These are phyloP conservation scores for Drosophila borealis DNA, from an alignment of 2,888 invertebrate genomes.

Conservation along the genomic window DNA sequence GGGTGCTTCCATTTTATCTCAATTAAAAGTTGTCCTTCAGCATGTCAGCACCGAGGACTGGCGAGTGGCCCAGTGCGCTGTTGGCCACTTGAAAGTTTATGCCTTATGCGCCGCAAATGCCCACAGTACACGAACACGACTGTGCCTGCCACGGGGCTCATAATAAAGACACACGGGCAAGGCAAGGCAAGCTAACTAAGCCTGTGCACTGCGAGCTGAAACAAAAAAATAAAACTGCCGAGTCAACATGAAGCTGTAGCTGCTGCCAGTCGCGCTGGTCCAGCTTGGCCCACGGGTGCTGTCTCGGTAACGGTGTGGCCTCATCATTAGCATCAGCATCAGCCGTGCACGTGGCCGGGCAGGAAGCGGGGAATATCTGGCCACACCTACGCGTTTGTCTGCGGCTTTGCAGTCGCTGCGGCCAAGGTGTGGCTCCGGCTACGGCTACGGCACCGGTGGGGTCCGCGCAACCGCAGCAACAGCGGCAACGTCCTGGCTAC, in stretches of 20 bases:
- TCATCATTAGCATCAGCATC: slow-evolving; percentile 71
- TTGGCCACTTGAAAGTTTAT: slow-evolving; percentile 79
- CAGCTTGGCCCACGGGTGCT: slow-evolving; percentile 41
- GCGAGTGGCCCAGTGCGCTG: slow-evolving; percentile 41
- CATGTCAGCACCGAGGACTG: slow-evolving; percentile 64
- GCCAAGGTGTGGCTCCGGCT: slow-evolving; percentile 63
- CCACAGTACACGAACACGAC: slow-evolving; percentile 69
- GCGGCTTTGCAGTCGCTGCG: slow-evolving; percentile 67
- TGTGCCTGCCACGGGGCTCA: slow-evolving; percentile 22
- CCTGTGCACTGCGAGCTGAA: slow-evolving; percentile 37
- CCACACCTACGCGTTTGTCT: slow-evolving; percentile 76
- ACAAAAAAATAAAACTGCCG: slow-evolving; percentile 55
- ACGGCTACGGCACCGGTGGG: slow-evolving; percentile 19
- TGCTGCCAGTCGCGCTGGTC: slow-evolving; percentile 39
- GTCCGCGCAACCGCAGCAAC: slow-evolving; percentile 38
- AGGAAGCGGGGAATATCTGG: slow-evolving; percentile 21
- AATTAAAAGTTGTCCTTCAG: slow-evolving; percentile 80
- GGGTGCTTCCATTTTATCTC: slow-evolving; percentile 71
- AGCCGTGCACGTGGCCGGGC: slow-evolving; percentile 14
- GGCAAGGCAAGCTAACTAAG: slow-evolving; percentile 50
- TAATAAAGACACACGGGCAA: slow-evolving; percentile 73
- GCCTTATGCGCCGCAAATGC: slow-evolving; percentile 80
- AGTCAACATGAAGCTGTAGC: slow-evolving; percentile 62
- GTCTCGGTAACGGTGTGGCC: slow-evolving; percentile 39
- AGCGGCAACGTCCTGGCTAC: slow-evolving; percentile 29